phyloP scores from a whole-genome alignment of 2,113 vertebrate species.

The Pedetes capensis region DNA sequence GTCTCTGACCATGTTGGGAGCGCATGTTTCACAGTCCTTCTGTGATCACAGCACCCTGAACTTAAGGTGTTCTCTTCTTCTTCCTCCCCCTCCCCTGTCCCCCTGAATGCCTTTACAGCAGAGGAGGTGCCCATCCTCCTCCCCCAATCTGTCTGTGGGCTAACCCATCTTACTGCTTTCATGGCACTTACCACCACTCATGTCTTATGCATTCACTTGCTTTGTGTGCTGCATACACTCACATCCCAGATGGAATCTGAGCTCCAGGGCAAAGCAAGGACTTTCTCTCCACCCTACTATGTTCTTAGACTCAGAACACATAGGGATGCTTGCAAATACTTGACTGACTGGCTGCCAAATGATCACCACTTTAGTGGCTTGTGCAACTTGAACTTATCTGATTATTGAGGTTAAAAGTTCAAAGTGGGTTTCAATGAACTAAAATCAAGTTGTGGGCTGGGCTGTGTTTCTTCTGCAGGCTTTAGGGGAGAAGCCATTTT shows the following conservation, averaged over 20 bases:
- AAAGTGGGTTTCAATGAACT: neutral
- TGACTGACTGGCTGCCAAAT: neutral
- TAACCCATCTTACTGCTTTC: neutral
- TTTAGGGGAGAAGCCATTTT: neutral
- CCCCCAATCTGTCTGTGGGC: neutral
- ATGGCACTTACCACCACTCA: neutral
- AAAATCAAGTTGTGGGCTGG: neutral
- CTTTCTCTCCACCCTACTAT: neutral
- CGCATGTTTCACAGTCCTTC: neutral
- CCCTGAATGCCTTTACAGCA: no score
- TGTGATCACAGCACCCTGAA: no score
- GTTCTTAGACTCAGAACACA: neutral
- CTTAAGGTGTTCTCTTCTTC: neutral
- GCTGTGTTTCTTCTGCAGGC: neutral
- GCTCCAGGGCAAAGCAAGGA: neutral
- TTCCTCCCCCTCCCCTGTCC: neutral
- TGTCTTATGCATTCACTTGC: accelerated
- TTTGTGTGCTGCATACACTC: neutral
- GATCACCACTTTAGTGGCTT: no score
- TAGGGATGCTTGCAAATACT: neutral
- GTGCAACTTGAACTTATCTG: accelerated
- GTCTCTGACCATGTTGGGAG: neutral
- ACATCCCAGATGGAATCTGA: neutral
- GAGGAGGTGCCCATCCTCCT: no score
- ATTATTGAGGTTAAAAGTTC: neutral